phyloP scores from a whole-genome alignment of 2,797 vertebrate genomes.

The Emys orbicularis region DNA sequence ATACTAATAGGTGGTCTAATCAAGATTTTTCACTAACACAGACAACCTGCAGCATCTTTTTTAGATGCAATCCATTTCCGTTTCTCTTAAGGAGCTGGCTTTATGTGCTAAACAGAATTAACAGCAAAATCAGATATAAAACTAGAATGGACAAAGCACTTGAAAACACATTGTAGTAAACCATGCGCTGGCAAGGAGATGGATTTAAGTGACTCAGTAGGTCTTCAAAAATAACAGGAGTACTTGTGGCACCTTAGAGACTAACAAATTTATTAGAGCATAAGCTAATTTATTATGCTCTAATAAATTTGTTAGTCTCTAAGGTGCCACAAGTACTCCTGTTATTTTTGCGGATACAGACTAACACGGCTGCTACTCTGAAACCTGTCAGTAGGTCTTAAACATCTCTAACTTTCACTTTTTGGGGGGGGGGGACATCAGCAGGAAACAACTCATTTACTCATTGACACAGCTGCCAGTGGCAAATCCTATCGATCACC shows the following conservation, averaged over 20 bases:
- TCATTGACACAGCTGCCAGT: background rate
- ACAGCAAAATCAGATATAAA: background rate
- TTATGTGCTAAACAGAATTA: background rate
- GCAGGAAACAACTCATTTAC: too few relatives aligned
- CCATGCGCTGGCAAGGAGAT: too few relatives aligned
- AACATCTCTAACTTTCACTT: background rate
- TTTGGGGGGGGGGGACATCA: background rate
- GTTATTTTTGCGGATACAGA: too few relatives aligned
- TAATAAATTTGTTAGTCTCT: too few relatives aligned
- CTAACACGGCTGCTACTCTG: too few relatives aligned
- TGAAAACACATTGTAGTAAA: background rate
- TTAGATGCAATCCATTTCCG: background rate
- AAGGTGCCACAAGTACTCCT: too few relatives aligned
- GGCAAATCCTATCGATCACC: background rate
- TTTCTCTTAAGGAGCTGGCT: background rate
- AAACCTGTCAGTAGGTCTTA: background rate
- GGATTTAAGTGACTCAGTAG: background rate
- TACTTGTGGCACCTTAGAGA: too few relatives aligned
- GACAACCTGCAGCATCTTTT: background rate
- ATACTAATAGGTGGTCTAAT: background rate
- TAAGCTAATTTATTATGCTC: too few relatives aligned
- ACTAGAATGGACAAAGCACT: background rate
- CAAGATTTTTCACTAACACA: background rate
- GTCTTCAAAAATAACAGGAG: too few relatives aligned
- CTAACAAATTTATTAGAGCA: too few relatives aligned